Evolutionary conservation across 37 sponge, comb jelly and placozoan species (phyloP).

Genomic region (Sycon ciliatum): DNA sequence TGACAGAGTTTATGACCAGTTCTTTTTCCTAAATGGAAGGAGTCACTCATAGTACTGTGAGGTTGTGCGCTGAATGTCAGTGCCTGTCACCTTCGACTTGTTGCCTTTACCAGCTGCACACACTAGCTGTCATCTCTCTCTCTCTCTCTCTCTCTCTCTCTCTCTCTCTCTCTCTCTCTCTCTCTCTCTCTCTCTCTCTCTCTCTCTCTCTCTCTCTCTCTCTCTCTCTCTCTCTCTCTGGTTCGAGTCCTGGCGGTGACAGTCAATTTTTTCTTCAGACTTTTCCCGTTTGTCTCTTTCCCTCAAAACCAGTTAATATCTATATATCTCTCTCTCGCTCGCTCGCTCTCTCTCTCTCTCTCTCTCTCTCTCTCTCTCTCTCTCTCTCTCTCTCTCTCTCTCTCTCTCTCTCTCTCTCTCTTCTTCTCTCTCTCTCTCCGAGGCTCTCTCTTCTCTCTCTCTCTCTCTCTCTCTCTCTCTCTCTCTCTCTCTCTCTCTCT

Average conservation of each 20-base stretch:
- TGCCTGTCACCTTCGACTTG: neutral
- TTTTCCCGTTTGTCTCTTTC: too few species aligned
- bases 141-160: slow-evolving; percentile 28
- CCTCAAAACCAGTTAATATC: too few species aligned
- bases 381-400: slow-evolving; percentile 16
- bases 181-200: slow-evolving; percentile 38
- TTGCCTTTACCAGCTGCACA: neutral
- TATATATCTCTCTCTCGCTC: too few species aligned
- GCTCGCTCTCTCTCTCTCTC: too few species aligned
- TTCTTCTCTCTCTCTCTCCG: too few species aligned
- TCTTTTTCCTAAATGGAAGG: neutral
- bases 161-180: slow-evolving; percentile 32
- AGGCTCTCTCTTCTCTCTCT: slow-evolving; percentile 43
- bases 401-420: neutral
- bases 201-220: slow-evolving; percentile 27
- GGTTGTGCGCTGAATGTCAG: neutral
- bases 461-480: slow-evolving; percentile 6
- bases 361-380: slow-evolving; percentile 35
- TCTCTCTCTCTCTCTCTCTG: slow-evolving; percentile 47
- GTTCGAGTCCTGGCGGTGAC: too few species aligned
- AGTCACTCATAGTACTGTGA: neutral
- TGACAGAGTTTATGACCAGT: too few species aligned
- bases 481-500: slow-evolving; percentile 19
- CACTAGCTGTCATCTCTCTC: neutral
- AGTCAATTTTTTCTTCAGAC: too few species aligned